Conservation (phyloP, 2,888 invertebrate genomes). For the Lacanobia oleracea region DNA sequence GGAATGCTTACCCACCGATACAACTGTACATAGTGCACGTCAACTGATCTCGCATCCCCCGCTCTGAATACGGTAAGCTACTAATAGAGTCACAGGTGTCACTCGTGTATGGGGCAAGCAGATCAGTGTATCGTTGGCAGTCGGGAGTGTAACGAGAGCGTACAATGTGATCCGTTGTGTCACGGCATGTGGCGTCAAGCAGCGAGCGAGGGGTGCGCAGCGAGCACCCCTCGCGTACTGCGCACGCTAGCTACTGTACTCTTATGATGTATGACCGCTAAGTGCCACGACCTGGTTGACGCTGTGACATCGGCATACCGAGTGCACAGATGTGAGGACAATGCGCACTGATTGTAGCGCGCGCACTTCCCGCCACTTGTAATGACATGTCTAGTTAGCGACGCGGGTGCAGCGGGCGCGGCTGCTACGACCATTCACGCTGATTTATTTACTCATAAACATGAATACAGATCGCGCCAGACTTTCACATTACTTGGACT, state of each 20-base stretch:
- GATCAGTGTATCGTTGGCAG: neutral
- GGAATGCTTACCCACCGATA: neutral
- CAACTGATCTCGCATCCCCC: neutral
- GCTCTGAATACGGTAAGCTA: neutral
- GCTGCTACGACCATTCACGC: neutral
- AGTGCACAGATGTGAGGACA: conserved; percentile 46
- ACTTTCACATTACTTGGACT: conserved; percentile 5
- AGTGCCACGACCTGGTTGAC: conserved; percentile 17
- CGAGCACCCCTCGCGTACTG: conserved; percentile 11
- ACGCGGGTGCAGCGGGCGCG: neutral
- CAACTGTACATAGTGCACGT: neutral
- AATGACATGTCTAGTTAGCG: neutral
- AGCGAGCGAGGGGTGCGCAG: conserved; percentile 14
- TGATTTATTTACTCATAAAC: conserved; percentile 19
- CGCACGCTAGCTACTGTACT: conserved; percentile 29
- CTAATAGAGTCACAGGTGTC: conserved; percentile 3
- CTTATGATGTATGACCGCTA: conserved; percentile 7
- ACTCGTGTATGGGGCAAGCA: neutral
- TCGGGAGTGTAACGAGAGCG: neutral
- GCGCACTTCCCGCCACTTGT: neutral
- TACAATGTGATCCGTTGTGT: conserved; percentile 4
- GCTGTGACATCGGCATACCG: conserved; percentile 5
- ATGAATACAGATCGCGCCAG: neutral
- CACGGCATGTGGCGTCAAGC: conserved; percentile 49
- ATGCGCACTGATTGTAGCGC: conserved; percentile 16